These are phyloP conservation scores for Auanema freiburgensis DNA, from an alignment of 2,888 invertebrate species.

Conservation along the genomic window DNA sequence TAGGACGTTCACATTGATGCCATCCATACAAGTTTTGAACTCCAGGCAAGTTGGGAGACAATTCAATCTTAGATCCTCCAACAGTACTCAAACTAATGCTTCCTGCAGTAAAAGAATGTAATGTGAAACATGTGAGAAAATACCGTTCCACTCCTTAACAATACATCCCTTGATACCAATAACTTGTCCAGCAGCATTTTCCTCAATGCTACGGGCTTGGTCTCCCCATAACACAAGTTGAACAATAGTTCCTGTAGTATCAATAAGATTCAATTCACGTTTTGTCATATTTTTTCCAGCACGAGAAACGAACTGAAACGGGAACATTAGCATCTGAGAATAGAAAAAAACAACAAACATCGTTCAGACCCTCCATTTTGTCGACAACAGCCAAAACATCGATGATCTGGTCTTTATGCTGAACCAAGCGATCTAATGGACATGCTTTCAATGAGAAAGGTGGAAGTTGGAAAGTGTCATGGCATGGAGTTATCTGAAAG, in stretches of 20 bases:
- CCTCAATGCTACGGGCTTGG: conserved; percentile 74
- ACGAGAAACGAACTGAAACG: conserved; percentile 37
- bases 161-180: conserved; percentile 82
- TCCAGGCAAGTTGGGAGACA: conserved; percentile 87
- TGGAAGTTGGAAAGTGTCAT: conserved; percentile 22
- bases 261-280: conserved; percentile 83
- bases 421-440: conserved; percentile 28
- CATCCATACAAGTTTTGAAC: conserved; percentile 84
- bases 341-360: conserved; percentile 8
- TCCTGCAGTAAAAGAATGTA: conserved; percentile 25
- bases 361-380: conserved; percentile 26
- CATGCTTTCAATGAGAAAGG: conserved; percentile 25
- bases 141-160: conserved; percentile 84
- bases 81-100: conserved; percentile 66
- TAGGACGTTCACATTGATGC: conserved; percentile 75
- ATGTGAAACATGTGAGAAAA: conserved; percentile 4
- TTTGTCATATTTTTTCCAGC: conserved; percentile 73
- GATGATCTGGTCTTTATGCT: conserved; percentile 38
- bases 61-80: conserved; percentile 69
- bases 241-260: conserved; percentile 79
- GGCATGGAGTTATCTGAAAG: conserved; percentile 21
- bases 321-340: background rate
- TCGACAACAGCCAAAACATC: conserved; percentile 58
- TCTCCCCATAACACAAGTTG: conserved; percentile 87
- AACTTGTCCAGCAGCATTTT: conserved; percentile 69